Conservation (phyloP, 2,888 invertebrate genomes). For the Plusia festucae region DNA sequence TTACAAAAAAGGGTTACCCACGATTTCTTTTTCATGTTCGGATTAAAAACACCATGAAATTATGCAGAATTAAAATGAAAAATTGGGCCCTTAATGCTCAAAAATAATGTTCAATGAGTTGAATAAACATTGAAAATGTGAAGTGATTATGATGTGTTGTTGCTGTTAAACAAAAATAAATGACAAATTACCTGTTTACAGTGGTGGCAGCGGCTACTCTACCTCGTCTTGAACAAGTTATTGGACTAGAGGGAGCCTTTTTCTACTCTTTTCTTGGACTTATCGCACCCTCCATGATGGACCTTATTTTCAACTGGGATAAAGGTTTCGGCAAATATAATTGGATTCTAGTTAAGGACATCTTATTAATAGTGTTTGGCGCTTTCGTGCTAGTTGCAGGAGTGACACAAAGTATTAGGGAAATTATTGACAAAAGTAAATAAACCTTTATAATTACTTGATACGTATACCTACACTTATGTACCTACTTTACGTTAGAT, state of each 20-base stretch:
- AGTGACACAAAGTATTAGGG: constrained; percentile 83
- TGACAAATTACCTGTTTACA: constrained; percentile 62
- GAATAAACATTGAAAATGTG: no score
- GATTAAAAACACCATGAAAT: no score
- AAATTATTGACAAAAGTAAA: constrained; percentile 69
- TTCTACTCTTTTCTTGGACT: constrained; percentile 93
- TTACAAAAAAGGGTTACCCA: no score
- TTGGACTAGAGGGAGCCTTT: constrained; percentile 87
- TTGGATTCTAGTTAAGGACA: constrained; percentile 92
- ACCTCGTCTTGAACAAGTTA: constrained; percentile 83
- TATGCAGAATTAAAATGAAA: not conserved
- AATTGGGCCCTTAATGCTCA: not conserved
- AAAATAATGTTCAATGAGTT: no score
- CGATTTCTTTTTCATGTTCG: no score
- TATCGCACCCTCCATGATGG: constrained; percentile 92
- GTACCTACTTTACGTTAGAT: constrained; percentile 22
- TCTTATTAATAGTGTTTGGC: constrained; percentile 89
- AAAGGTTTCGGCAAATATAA: constrained; percentile 91
- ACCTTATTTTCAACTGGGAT: constrained; percentile 92
- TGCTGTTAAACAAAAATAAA: no score
- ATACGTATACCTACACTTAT: constrained; percentile 33
- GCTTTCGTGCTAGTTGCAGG: constrained; percentile 92
- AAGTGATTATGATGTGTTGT: no score
- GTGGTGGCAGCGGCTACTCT: constrained; percentile 82
- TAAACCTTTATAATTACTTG: constrained; percentile 27